Base-by-base conservation (phyloP, 2,888 invertebrate genomes). In the Vanessa cardui region DNA sequence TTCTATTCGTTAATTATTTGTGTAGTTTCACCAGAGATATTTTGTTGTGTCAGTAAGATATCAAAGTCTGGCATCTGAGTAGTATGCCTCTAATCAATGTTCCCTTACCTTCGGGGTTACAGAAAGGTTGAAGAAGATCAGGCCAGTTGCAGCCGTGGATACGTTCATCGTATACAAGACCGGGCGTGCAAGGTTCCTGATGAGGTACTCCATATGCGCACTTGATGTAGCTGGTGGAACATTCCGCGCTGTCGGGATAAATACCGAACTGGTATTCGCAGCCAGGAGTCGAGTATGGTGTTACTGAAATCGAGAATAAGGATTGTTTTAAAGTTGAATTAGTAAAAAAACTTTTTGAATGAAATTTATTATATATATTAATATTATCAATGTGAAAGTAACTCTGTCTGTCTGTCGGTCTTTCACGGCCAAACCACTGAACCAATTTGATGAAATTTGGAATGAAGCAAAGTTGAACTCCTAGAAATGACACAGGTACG, bases 91-190 rank as follows among this genome's bases (percentile, higher is more conserved):
- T 6, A 44, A 44, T 44, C 18, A 21, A 15, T n/a, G 4, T 12
- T 5, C 16, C 0, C 6, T n/a, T 89, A 97, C 97, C 96, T 94
- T 98, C 98, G 73, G 98, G 97, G 87, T 97, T 97, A 88, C 98
- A 98, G 84, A 94, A 95, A 66, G 97, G 97, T 72, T 96, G 92
- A 52, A 98, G 93, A 68, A 97, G 95, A 93, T 98, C 98, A 8
- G 98, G 98, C 98, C 98, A 98, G 87, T 98, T 98, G 94, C 98
- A 98, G 61, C 96, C 95, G 83, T 98, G 98, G 69, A 94, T 97
- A 77, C 96, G 95, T 62, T 97, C 96, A 78, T 98, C 98, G 86
- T 98, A 98, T 18, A 96, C 98, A 68, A 98, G 92, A 2, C 98
- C 98, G 0, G 97, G 95, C 63, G 97, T 97, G 87, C 98, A 98